Percentiles rank a stretch among this genome's conserved stretches.
Conservation (phyloP, 1,140 invertebrate genomes). For the Drosophila parabipectinata region DNA sequence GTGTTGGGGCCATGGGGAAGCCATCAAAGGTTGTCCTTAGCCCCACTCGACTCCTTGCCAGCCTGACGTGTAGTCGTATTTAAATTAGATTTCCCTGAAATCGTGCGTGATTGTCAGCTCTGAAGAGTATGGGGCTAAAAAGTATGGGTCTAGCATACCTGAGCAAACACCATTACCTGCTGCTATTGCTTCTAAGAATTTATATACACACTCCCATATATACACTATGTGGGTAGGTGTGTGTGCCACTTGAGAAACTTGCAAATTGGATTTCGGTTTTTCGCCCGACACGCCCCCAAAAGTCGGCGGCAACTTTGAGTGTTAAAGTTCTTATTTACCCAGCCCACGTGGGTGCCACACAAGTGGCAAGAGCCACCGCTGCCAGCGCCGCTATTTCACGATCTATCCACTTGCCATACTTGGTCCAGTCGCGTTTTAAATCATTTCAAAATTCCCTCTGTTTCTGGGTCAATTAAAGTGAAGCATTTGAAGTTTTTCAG, state of each 20-base stretch:
- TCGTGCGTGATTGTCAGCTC: conserved; percentile 78
- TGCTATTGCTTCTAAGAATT: conserved; percentile 22
- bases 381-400: neutral
- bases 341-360: conserved; percentile 32
- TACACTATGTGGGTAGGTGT: conserved; percentile 42
- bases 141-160: conserved; percentile 24
- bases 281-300: conserved; percentile 16
- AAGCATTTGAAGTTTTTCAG: conserved; percentile 29
- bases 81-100: conserved; percentile 82
- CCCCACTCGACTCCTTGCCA: conserved; percentile 4
- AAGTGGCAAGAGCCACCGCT: conserved; percentile 18
- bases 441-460: conserved; percentile 28
- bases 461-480: conserved; percentile 74
- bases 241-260: conserved; percentile 70
- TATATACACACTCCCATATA: conserved; percentile 19
- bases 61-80: conserved; percentile 76
- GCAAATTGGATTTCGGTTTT: conserved; percentile 81
- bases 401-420: neutral
- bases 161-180: conserved; percentile 65
- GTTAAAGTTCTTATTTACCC: conserved; percentile 52
- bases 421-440: conserved; percentile 36
- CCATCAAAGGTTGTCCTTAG: conserved; percentile 69
- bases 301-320: conserved; percentile 48
- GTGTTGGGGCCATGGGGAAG: conserved; percentile 16
- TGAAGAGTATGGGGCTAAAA: conserved; percentile 9